These are phyloP conservation scores for Hoplodrina ambigua DNA, from an alignment of 2,888 invertebrate species.

Conservation along the genomic window DNA sequence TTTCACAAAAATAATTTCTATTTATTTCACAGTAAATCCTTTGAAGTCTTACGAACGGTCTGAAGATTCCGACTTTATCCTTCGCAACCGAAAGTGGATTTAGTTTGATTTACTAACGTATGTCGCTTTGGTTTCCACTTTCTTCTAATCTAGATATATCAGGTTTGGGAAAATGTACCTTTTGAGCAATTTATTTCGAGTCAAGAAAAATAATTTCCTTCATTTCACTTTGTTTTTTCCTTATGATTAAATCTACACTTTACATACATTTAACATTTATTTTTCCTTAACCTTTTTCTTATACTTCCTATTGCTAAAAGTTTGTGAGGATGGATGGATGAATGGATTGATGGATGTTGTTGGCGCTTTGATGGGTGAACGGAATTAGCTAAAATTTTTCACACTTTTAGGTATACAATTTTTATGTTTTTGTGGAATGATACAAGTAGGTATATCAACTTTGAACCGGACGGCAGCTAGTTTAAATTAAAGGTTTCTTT, in stretches of 20 bases:
- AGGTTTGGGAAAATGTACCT: conserved; percentile 7
- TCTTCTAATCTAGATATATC: conserved; percentile 44
- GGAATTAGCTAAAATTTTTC: too few species aligned
- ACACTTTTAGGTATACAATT: too few species aligned
- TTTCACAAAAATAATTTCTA: conserved; percentile 68
- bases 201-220: not conserved
- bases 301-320: too few species aligned
- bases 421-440: too few species aligned
- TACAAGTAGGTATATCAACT: too few species aligned
- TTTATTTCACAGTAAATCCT: conserved; percentile 70
- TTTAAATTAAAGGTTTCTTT: too few species aligned
- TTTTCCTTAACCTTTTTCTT: too few species aligned
- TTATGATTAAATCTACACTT: not conserved
- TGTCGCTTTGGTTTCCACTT: conserved; percentile 59
- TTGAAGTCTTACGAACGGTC: conserved; percentile 72
- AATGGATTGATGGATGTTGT: too few species aligned
- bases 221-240: not conserved
- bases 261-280: not conserved
- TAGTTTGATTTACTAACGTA: conserved; percentile 75
- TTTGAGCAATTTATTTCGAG: conserved; percentile 2
- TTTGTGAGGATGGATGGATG: too few species aligned
- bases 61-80: conserved; percentile 70
- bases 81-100: conserved; percentile 71
- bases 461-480: too few species aligned
- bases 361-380: too few species aligned